Conservation (phyloP, 2,888 invertebrate genomes). For the Timema podura region DNA sequence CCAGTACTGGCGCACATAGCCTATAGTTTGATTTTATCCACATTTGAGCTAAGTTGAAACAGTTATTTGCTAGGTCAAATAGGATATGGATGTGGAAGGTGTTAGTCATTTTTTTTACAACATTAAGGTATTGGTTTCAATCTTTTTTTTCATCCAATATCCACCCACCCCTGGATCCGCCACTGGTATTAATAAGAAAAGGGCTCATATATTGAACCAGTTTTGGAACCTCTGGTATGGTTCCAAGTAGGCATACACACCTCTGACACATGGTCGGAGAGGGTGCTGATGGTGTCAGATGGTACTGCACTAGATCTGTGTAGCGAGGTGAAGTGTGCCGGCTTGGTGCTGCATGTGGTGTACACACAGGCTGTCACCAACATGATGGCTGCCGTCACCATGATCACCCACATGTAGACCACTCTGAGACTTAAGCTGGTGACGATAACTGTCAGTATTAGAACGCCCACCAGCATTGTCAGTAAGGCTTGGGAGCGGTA, state of each 20-base stretch:
- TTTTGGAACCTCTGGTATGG: too few relatives aligned
- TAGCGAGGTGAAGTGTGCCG: background rate
- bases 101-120: too few relatives aligned
- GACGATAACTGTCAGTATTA: background rate
- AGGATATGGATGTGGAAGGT: too few relatives aligned
- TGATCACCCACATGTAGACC: constrained; percentile 5
- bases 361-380: constrained; percentile 1
- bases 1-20: too few relatives aligned
- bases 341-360: constrained; percentile 4
- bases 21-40: too few relatives aligned
- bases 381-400: background rate
- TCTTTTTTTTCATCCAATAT: too few relatives aligned
- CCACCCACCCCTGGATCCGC: too few relatives aligned
- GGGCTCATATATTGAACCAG: too few relatives aligned
- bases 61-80: too few relatives aligned
- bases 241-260: background rate
- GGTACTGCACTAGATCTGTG: background rate
- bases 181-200: too few relatives aligned
- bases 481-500: constrained; percentile 1
- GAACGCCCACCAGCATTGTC: background rate
- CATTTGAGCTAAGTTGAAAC: too few relatives aligned
- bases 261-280: constrained; percentile 19
- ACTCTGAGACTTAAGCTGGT: background rate
- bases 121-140: too few relatives aligned
- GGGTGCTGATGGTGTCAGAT: constrained; percentile 26